These are phyloP conservation scores for Chrysogorgia sp. DNA, from an alignment of 92 coral and sea anemone genomes.

Conservation along the genomic window DNA sequence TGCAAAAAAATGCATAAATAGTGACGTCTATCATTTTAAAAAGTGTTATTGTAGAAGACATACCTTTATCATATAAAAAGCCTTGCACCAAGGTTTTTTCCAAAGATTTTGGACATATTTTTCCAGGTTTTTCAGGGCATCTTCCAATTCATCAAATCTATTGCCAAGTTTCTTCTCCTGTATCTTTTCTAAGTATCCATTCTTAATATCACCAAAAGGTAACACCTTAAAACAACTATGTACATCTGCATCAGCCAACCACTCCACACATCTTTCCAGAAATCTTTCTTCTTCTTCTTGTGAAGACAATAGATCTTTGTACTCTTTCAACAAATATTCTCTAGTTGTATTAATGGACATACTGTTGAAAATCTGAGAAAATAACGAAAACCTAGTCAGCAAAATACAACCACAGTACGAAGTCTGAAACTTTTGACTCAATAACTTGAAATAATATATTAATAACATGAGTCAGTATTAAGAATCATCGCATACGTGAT, in stretches of 20 bases:
- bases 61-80: conserved; percentile 25
- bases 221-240: neutral
- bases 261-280: neutral
- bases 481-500: too few species aligned
- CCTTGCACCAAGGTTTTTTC: conserved; percentile 37
- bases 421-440: too few species aligned
- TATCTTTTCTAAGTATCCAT: neutral
- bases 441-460: too few species aligned
- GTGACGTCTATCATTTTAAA: too few species aligned
- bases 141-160: neutral
- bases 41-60: neutral
- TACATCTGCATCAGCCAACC: neutral
- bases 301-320: neutral
- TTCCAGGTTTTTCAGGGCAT: conserved; percentile 5
- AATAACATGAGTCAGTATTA: too few species aligned
- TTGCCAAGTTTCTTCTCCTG: neutral
- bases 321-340: neutral
- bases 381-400: too few species aligned
- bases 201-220: neutral
- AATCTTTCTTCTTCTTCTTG: neutral
- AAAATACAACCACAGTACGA: too few species aligned
- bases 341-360: too few species aligned
- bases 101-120: conserved; percentile 15
- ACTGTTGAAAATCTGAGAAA: too few species aligned
- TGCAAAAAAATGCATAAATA: too few species aligned